These are phyloP conservation scores for Heterotilapia buettikoferi DNA, from an alignment of 2,113 vertebrate genomes.

Conservation along the genomic window DNA sequence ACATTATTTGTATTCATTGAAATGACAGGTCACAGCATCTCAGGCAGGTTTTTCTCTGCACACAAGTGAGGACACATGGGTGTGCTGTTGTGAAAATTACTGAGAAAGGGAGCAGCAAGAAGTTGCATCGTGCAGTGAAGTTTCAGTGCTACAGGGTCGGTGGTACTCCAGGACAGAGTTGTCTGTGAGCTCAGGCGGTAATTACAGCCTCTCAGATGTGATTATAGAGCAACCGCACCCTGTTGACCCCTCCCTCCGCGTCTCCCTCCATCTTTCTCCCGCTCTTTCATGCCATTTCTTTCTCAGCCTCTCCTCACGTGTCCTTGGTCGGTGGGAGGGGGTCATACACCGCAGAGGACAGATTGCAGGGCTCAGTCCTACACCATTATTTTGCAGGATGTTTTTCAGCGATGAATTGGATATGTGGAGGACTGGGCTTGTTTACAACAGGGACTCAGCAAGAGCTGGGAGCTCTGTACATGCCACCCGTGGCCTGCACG, in stretches of 20 bases:
- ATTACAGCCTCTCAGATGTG: conserved; percentile 74
- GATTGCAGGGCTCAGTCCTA: conserved; percentile 36
- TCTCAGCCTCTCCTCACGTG: conserved; percentile 20
- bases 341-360: conserved; percentile 31
- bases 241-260: conserved; percentile 54
- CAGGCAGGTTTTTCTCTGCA: not conserved
- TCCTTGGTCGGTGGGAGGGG: conserved; percentile 14
- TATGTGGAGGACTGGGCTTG: conserved; percentile 3
- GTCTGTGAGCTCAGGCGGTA: conserved; percentile 69
- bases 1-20: not conserved
- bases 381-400: conserved; percentile 45
- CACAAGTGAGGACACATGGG: not conserved
- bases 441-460: not conserved
- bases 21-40: not conserved
- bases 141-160: conserved; percentile 23
- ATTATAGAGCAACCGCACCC: conserved; percentile 74
- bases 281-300: conserved; percentile 29
- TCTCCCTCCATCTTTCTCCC: conserved; percentile 36
- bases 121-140: not conserved
- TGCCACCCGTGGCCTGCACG: not conserved
- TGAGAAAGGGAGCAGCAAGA: not conserved
- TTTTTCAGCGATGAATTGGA: conserved; percentile 14
- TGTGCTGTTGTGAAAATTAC: not conserved
- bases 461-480: not conserved
- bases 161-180: conserved; percentile 49